Percentiles rank a stretch among this genome's conserved stretches.
These are phyloP conservation scores for Nysson spinosus DNA, from an alignment of 2,888 invertebrate species.

Conservation along the genomic window DNA sequence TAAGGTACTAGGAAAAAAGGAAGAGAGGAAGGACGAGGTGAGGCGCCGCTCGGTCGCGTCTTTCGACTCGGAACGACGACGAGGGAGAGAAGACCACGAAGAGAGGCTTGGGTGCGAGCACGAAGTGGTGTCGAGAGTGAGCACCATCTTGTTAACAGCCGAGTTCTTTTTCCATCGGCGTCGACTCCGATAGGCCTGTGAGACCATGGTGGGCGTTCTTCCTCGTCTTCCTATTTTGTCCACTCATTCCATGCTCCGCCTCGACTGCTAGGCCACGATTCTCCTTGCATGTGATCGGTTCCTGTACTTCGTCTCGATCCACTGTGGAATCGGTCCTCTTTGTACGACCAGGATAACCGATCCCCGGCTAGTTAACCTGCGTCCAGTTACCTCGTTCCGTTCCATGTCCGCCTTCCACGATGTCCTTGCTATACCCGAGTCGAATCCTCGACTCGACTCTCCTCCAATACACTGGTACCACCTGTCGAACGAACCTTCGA, in stretches of 20 bases:
- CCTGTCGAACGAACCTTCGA: slow-evolving; percentile 28
- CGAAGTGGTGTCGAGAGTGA: slow-evolving; percentile 61
- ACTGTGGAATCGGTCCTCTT: slow-evolving; percentile 44
- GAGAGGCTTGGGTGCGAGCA: slow-evolving; percentile 47
- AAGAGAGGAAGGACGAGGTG: slow-evolving; percentile 38
- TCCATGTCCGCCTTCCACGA: too few relatives aligned
- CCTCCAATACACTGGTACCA: slow-evolving; percentile 28
- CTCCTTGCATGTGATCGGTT: slow-evolving; percentile 50
- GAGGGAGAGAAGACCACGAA: slow-evolving; percentile 44
- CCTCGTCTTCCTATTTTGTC: slow-evolving; percentile 73
- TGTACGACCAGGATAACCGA: slow-evolving; percentile 33
- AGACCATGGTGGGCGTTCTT: slow-evolving; percentile 73
- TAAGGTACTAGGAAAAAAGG: slow-evolving; percentile 2
- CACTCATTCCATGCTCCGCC: slow-evolving; percentile 71
- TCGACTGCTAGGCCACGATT: slow-evolving; percentile 58
- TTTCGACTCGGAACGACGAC: too few relatives aligned
- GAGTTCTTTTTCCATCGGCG: slow-evolving; percentile 72
- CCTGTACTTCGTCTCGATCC: slow-evolving; percentile 18
- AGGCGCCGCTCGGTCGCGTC: slow-evolving; percentile 56
- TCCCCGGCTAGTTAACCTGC: slow-evolving; percentile 12
- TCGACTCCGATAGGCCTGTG: slow-evolving; percentile 71
- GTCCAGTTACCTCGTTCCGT: slow-evolving; percentile 15
- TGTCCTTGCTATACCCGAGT: slow-evolving; percentile 34
- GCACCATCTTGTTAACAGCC: slow-evolving; percentile 75
- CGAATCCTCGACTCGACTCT: slow-evolving; percentile 2